phyloP scores from a whole-genome alignment of 2,797 vertebrate genomes.

The Amazona ochrocephala region DNA sequence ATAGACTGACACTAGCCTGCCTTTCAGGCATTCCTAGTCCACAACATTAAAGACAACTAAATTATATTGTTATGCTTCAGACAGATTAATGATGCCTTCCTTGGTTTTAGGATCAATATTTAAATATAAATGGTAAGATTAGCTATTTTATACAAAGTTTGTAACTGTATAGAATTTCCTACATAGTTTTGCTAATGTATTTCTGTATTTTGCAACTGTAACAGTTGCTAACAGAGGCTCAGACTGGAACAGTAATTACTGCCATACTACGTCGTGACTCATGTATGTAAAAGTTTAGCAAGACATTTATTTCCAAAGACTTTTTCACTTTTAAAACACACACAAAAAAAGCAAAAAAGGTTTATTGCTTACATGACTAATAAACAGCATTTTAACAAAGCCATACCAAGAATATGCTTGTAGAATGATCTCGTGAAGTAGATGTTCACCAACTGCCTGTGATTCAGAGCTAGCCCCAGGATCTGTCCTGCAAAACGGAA shows the following conservation, averaged over 20 bases:
- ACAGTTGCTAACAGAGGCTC: not conserved
- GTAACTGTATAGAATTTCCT: not conserved
- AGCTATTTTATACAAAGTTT: not conserved
- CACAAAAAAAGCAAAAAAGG: not conserved
- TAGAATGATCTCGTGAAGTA: constrained; percentile 99
- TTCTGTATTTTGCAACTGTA: not conserved
- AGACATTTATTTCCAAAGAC: not conserved
- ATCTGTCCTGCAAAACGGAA: constrained; percentile 97
- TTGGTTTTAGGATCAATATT: not conserved
- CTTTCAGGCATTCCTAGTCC: not conserved
- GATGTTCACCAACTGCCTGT: constrained; percentile 96
- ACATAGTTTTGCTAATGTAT: not conserved
- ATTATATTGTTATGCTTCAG: not conserved
- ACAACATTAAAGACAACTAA: not conserved
- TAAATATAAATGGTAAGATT: not conserved
- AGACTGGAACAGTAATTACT: not conserved
- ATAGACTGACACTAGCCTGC: not conserved
- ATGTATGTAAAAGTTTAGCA: not conserved
- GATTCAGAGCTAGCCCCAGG: constrained; percentile 94
- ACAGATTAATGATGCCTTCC: not conserved
- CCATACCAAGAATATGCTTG: constrained; percentile 97
- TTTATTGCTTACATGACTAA: not conserved
- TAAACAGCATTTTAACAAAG: constrained; percentile 7
- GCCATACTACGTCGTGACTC: not conserved
- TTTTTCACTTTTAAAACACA: not conserved